A percentile compares a stretch with the other conserved stretches of the same genome.
These are phyloP conservation scores for Himantopus leucocephalus DNA, from an alignment of 2,113 vertebrate genomes.

Conservation along the genomic window DNA sequence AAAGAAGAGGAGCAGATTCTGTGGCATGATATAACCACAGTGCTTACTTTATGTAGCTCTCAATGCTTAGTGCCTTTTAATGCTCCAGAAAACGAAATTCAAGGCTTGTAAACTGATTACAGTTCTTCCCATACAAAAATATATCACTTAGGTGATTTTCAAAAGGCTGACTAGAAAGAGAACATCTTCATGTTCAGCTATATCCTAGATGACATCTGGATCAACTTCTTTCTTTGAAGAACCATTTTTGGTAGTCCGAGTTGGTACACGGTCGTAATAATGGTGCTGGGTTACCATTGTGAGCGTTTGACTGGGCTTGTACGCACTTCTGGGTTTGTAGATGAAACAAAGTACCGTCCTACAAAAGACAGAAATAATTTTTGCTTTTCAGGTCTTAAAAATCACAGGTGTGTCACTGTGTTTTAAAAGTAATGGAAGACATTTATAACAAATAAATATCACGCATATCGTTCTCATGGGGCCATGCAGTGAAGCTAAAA, in stretches of 20 bases:
- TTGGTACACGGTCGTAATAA: conserved; percentile 80
- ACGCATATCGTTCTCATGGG: not conserved
- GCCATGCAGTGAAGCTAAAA: not conserved
- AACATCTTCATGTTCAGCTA: not conserved
- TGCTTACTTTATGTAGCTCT: not conserved
- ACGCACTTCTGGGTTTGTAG: conserved; percentile 84
- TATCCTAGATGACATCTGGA: not conserved
- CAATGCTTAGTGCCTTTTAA: conserved; percentile 34
- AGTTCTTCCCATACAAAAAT: conserved; percentile 43
- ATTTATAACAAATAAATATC: not conserved
- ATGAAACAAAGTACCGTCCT: conserved; percentile 89
- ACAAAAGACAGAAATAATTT: conserved; percentile 26
- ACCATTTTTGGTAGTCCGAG: conserved; percentile 86
- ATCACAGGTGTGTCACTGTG: not conserved
- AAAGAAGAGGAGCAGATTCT: not conserved
- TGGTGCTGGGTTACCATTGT: conserved; percentile 76
- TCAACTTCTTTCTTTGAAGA: conserved; percentile 85
- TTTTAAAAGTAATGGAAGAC: not conserved
- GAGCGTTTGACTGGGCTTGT: conserved; percentile 73
- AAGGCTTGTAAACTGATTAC: conserved; percentile 29
- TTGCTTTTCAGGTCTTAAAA: not conserved
- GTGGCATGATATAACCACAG: not conserved
- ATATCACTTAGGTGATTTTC: not conserved
- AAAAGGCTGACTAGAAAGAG: not conserved
- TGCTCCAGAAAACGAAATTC: not conserved